Evolutionary conservation across 2,113 vertebrate genomes (phyloP), one percentile per base, ranked within the genome.

Genomic region (Dryoscopus gambensis): DNA sequence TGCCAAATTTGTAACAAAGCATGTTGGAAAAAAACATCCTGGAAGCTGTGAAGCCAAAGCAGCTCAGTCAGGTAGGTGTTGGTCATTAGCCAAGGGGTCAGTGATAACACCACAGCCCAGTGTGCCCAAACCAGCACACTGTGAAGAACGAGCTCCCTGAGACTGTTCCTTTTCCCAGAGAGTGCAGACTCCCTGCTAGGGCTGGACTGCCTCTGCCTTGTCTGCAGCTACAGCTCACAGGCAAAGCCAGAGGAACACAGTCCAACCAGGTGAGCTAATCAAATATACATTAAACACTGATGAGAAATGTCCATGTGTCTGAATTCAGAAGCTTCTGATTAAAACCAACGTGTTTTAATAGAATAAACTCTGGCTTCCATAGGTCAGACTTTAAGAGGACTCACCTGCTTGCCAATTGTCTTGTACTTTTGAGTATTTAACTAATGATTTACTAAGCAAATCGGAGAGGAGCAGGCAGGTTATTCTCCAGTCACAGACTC

Each of bases 391-490:
- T 94, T 39, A 87, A 82, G 53, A 95, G 57, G 77, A 96, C 96
- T 96, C 96, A 96, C 96, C 96, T 95, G 92, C 68, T 96, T 95
- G 57, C 83, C 79, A 94, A 95, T 49, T 94, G 80, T 77, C 88
- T 95, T 46, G 57, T 79, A 84, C 64, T 76, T 90, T 0, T 73
- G 79, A 55, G 55, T 55, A 64, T 76, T 94, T 92, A 96, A 56
- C 73, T 92, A 89, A 49, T 4, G 83, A 71, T 71, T 84, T 80
- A 92, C 12, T 35, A 68, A 69, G 52, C 28, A 57, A 84, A 90
- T 84, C n/a, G 73, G 93, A 79, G 92, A 94, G 96, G 96, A 97
- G 96, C 96, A 96, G 96, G 95, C 96, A 97, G 96, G 92, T 97
- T 95, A 96, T 96, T 96, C 96, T 96, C 96, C 96, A 96, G 94